Conservation (phyloP, 2,113 vertebrate genomes). For the Chiloscyllium plagiosum region DNA sequence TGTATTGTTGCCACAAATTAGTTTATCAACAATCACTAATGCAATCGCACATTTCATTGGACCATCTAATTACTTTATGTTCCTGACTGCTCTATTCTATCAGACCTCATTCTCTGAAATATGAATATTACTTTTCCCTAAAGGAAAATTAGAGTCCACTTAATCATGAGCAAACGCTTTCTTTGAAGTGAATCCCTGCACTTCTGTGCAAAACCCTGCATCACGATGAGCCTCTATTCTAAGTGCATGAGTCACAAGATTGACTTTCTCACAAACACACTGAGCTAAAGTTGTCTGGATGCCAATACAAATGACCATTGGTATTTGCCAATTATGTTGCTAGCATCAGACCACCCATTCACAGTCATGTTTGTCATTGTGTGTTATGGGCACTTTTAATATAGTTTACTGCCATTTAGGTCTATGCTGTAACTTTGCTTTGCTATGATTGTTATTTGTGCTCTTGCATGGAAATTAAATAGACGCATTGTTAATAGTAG, state of each 20-base stretch:
- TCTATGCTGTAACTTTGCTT: background rate
- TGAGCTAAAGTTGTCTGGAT: background rate
- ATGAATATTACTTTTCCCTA: background rate
- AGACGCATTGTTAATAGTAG: background rate
- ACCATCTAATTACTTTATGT: background rate
- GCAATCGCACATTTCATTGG: background rate
- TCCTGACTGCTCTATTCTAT: background rate
- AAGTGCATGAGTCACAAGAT: background rate
- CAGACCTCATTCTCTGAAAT: background rate
- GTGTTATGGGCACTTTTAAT: background rate
- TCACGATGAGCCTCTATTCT: background rate
- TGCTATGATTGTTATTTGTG: background rate
- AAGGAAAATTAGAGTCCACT: background rate
- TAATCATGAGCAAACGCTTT: background rate
- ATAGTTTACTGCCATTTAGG: background rate
- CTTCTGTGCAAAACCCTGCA: background rate
- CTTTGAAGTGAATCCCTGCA: background rate
- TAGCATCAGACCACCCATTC: background rate
- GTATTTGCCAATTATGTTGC: background rate
- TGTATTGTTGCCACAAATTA: background rate
- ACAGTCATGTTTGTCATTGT: background rate
- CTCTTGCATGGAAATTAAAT: background rate
- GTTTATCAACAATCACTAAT: background rate
- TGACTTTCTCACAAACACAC: background rate
- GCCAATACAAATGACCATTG: background rate